phyloP scores from a whole-genome alignment of 92 coral and sea anemone genomes.

The Epizoanthus illoricatus region DNA sequence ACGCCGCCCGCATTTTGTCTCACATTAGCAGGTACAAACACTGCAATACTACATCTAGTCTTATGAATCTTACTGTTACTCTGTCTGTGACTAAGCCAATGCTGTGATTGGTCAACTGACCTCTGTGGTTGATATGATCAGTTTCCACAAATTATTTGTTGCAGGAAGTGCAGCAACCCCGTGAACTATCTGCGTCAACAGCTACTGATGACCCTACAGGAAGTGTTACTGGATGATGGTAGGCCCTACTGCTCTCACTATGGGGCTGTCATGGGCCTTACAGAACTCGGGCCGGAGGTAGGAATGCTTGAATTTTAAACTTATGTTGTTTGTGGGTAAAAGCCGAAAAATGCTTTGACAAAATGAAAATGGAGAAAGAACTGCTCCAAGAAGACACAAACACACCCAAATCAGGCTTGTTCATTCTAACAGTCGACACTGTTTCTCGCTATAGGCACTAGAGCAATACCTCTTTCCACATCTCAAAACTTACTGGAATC shows the following conservation, averaged over 20 bases:
- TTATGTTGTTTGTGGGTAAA: no score
- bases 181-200: slow-evolving; percentile 91
- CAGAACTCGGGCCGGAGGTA: slow-evolving; percentile 93
- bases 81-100: no score
- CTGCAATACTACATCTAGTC: neutral
- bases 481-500: slow-evolving; percentile 78
- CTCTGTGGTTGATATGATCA: neutral
- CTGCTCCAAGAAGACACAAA: no score
- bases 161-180: slow-evolving; percentile 89
- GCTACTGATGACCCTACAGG: slow-evolving; percentile 87
- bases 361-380: no score
- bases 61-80: no score
- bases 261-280: slow-evolving; percentile 91
- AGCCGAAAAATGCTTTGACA: no score
- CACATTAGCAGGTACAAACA: slow-evolving; percentile 74
- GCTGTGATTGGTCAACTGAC: neutral
- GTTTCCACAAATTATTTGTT: neutral
- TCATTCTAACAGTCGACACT: neutral
- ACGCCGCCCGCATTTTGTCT: slow-evolving; percentile 82
- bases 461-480: slow-evolving; percentile 89
- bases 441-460: slow-evolving; percentile 63
- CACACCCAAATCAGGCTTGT: neutral
- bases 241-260: slow-evolving; percentile 91
- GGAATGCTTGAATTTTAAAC: no score
- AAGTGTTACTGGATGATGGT: slow-evolving; percentile 81